Evolutionary conservation across 23 tunicate genomes (phyloP).

Genomic region (Botrylloides violaceus): DNA sequence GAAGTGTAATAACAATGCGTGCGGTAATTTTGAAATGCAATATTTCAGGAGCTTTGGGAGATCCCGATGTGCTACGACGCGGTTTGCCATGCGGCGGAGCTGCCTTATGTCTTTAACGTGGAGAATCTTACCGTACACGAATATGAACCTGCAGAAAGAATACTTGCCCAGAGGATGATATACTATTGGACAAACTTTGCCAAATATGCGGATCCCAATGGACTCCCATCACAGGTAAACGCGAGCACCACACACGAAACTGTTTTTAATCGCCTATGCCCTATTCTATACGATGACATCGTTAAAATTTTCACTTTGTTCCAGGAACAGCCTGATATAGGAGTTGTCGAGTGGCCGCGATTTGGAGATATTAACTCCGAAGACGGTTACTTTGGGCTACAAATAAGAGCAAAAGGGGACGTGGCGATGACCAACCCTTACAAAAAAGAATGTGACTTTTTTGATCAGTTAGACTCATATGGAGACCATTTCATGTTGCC

Average conservation of each 20-base stretch:
- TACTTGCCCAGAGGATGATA: conserved; percentile 35
- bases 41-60: conserved; percentile 59
- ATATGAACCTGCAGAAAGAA: conserved; percentile 23
- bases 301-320: no score
- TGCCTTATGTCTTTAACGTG: conserved; percentile 49
- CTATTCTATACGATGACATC: neutral
- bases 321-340: conserved; percentile 6
- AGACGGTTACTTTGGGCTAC: conserved; percentile 30
- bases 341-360: conserved; percentile 1
- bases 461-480: conserved; percentile 49
- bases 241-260: no score
- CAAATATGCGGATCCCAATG: conserved; percentile 56
- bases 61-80: conserved; percentile 29
- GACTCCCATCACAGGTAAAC: conserved; percentile 6
- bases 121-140: conserved; percentile 31
- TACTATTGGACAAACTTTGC: conserved; percentile 51
- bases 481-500: conserved; percentile 30
- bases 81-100: conserved; percentile 67
- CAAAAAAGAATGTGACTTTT: conserved; percentile 36
- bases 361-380: neutral
- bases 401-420: conserved; percentile 28
- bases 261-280: neutral
- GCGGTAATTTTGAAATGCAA: neutral
- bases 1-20: no score
- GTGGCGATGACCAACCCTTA: conserved; percentile 31